These are phyloP conservation scores for Sminthopsis crassicaudata DNA, from an alignment of 2,113 vertebrate species.

Conservation along the genomic window DNA sequence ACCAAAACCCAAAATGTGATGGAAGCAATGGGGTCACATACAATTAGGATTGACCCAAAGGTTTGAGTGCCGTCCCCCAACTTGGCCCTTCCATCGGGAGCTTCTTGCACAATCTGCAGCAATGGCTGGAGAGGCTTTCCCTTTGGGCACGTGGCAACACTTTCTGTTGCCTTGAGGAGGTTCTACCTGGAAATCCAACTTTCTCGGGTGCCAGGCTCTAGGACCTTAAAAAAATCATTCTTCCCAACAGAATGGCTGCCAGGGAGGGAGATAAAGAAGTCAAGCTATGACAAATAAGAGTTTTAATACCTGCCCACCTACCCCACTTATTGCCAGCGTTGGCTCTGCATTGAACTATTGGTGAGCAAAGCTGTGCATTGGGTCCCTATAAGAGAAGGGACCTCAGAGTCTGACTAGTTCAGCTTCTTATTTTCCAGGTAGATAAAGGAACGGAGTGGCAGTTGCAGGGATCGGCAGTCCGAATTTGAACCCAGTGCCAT, in stretches of 20 bases:
- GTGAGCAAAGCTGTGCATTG: neutral
- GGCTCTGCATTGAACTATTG: neutral
- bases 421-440: neutral
- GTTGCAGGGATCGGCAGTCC: neutral
- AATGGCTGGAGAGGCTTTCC: neutral
- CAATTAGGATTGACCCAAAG: constrained; percentile 37
- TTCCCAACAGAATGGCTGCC: neutral
- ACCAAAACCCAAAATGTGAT: constrained; percentile 24
- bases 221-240: neutral
- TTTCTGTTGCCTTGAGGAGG: rapidly evolving
- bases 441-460: neutral
- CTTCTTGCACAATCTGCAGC: constrained; percentile 41
- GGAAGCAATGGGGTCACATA: neutral
- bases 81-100: constrained; percentile 17
- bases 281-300: neutral
- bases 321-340: neutral
- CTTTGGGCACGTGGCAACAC: neutral
- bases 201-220: neutral
- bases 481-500: neutral
- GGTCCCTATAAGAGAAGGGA: neutral
- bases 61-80: neutral
- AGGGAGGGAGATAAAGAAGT: neutral
- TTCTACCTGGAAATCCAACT: neutral
- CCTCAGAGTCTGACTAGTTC: neutral
- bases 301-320: neutral